A percentile compares a stretch with the other conserved stretches of the same genome.
These are phyloP conservation scores for Enoplosus armatus DNA, from an alignment of 2,797 vertebrate species.

Conservation along the genomic window DNA sequence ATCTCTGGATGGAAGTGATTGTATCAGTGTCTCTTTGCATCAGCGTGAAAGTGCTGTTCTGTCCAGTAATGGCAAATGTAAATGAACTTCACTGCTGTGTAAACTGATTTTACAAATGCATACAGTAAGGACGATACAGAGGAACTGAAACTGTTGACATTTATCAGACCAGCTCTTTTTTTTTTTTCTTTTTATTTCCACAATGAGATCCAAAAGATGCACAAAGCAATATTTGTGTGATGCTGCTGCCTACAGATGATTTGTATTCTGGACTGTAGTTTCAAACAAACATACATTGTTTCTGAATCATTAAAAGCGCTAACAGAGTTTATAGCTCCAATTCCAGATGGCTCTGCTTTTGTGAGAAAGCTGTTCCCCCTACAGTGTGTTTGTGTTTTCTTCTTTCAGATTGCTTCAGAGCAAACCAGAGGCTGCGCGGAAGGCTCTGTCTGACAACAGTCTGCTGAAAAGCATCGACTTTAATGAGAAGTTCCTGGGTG, in stretches of 20 bases:
- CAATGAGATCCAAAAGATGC: not conserved
- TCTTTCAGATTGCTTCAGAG: constrained; percentile 79
- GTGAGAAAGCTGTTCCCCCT: constrained; percentile 10
- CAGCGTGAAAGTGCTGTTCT: not conserved
- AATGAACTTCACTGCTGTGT: constrained; percentile 2
- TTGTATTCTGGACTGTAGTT: constrained; percentile 6
- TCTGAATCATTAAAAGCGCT: constrained; percentile 27
- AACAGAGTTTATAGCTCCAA: constrained; percentile 16
- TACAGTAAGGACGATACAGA: not conserved
- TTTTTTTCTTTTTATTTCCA: constrained; percentile 1
- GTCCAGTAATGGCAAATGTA: not conserved
- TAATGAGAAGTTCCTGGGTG: constrained; percentile 91
- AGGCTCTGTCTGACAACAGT: constrained; percentile 88
- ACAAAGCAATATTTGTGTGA: constrained; percentile 11
- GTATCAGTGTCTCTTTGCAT: not conserved
- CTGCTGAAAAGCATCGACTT: constrained; percentile 89
- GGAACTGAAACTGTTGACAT: not conserved
- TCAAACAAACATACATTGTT: constrained; percentile 9
- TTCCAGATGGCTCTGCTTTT: constrained; percentile 27
- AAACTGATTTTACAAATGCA: constrained; percentile 13
- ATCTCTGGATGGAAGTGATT: not conserved
- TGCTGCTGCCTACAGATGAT: constrained; percentile 2
- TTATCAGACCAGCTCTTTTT: constrained; percentile 1
- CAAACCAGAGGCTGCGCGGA: constrained; percentile 83
- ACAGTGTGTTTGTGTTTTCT: constrained; percentile 20